Percentiles rank a stretch among this genome's conserved stretches.
phyloP scores from a whole-genome alignment of 2,888 invertebrate genomes.

The Agonopterix arenella region DNA sequence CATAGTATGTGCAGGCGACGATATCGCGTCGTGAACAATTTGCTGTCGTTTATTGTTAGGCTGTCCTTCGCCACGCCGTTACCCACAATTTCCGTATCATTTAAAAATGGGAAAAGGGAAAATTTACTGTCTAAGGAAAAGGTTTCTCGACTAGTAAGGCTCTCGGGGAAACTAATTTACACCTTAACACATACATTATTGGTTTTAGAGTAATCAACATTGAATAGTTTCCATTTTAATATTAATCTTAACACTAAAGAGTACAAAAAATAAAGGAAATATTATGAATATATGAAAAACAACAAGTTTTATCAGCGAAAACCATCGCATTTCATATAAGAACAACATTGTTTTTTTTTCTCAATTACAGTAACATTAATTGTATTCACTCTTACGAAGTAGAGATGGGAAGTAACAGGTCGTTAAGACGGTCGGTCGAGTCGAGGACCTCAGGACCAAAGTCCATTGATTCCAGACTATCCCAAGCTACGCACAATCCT shows the following conservation, averaged over 20 bases:
- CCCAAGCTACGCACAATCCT: slow-evolving; percentile 4
- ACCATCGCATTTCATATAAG: slow-evolving; percentile 71
- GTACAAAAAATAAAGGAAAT: slow-evolving; percentile 78
- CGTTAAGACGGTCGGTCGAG: slow-evolving; percentile 18
- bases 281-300: slow-evolving; percentile 76
- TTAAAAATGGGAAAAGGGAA: slow-evolving; percentile 35
- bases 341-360: slow-evolving; percentile 71
- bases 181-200: slow-evolving; percentile 66
- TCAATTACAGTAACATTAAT: slow-evolving; percentile 67
- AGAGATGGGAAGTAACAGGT: slow-evolving; percentile 42
- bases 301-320: slow-evolving; percentile 69
- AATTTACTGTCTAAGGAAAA: slow-evolving; percentile 67
- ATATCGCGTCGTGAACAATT: slow-evolving; percentile 13
- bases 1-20: slow-evolving; percentile 44
- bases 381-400: slow-evolving; percentile 59
- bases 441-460: neutral
- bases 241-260: slow-evolving; percentile 75
- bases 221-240: slow-evolving; percentile 72
- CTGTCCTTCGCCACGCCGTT: slow-evolving; percentile 14
- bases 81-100: slow-evolving; percentile 25
- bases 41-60: neutral
- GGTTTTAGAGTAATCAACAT: slow-evolving; percentile 76
- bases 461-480: neutral
- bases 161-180: slow-evolving; percentile 72
- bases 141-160: slow-evolving; percentile 68